These are phyloP conservation scores for Holothuria scabra DNA, from an alignment of 53 echinoderm and acorn worm genomes.

Conservation along the genomic window DNA sequence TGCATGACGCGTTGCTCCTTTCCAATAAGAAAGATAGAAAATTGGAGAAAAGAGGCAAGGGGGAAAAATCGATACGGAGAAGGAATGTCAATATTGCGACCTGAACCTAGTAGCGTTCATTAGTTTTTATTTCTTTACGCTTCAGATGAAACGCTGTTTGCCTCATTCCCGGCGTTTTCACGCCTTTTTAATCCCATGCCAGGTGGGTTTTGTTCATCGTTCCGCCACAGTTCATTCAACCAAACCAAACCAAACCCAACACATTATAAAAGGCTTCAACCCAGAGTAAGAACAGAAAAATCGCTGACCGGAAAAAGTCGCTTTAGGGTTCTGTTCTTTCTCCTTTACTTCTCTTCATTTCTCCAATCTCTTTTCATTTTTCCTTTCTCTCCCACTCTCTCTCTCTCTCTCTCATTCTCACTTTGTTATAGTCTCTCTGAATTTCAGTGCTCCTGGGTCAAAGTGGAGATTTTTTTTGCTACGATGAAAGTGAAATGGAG, in stretches of 20 bases:
- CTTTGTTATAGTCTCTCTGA: no score
- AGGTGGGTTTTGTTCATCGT: slow-evolving; percentile 47
- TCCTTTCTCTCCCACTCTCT: neutral
- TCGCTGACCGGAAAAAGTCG: slow-evolving; percentile 39
- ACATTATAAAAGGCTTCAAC: slow-evolving; percentile 27
- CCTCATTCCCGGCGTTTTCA: slow-evolving; percentile 41
- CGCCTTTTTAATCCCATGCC: slow-evolving; percentile 45
- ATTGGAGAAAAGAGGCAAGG: neutral
- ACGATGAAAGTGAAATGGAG: slow-evolving; percentile 16
- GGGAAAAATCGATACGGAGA: slow-evolving; percentile 9
- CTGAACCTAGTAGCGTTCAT: slow-evolving; percentile 32
- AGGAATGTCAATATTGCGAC: slow-evolving; percentile 40
- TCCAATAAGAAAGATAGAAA: slow-evolving; percentile 3
- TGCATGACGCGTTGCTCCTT: slow-evolving; percentile 36
- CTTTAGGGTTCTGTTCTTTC: slow-evolving; percentile 7
- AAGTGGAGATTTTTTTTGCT: slow-evolving; percentile 36
- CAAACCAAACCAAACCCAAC: slow-evolving; percentile 26
- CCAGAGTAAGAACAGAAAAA: slow-evolving; percentile 13
- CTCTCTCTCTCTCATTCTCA: neutral
- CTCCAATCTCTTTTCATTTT: neutral
- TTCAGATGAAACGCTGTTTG: slow-evolving; percentile 28
- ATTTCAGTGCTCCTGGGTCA: slow-evolving; percentile 32
- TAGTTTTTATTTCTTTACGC: slow-evolving; percentile 46
- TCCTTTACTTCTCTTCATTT: neutral
- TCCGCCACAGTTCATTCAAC: slow-evolving; percentile 47